Percentiles rank a stretch among this genome's conserved stretches.
phyloP scores from a whole-genome alignment of 2,113 vertebrate species.

The Pungitius pungitius region DNA sequence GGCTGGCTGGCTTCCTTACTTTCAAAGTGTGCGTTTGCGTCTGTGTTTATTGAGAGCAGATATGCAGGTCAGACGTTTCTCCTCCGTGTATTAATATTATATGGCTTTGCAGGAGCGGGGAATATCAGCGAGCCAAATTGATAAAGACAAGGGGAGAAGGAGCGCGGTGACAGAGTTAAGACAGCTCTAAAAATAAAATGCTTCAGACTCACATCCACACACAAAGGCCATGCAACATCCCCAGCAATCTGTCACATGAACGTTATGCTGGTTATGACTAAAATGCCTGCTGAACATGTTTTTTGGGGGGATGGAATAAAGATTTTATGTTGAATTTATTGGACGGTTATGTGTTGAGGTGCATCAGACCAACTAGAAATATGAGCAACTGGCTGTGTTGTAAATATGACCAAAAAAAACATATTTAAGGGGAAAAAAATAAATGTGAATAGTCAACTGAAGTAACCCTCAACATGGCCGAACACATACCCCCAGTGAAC shows the following conservation, averaged over 20 bases:
- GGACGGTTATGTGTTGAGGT: conserved; percentile 31
- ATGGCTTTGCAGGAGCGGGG: conserved; percentile 36
- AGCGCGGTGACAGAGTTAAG: conserved; percentile 43
- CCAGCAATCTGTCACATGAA: conserved; percentile 43
- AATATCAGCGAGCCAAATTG: conserved; percentile 56
- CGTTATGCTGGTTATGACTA: conserved; percentile 14
- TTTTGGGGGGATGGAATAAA: conserved; percentile 14
- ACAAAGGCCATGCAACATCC: conserved; percentile 38
- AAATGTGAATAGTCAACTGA: conserved; percentile 70
- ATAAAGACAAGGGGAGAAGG: conserved; percentile 56
- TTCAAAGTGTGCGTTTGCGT: conserved; percentile 47
- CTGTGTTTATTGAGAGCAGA: conserved; percentile 42
- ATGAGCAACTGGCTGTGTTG: conserved; percentile 46
- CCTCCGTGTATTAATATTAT: conserved; percentile 38
- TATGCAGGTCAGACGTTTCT: conserved; percentile 45
- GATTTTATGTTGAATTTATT: conserved; percentile 26
- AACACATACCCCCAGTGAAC: conserved; percentile 71
- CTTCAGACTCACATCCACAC: conserved; percentile 45
- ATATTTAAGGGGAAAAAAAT: conserved; percentile 41
- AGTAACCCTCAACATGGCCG: conserved; percentile 67
- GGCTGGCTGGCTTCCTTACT: conserved; percentile 73
- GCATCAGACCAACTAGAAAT: conserved; percentile 33
- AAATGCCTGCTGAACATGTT: conserved; percentile 19
- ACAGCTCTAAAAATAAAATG: conserved; percentile 66
- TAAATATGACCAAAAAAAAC: conserved; percentile 72